These are phyloP conservation scores for Sigmodon hispidus DNA, from an alignment of 2,113 vertebrate genomes.

Conservation along the genomic window DNA sequence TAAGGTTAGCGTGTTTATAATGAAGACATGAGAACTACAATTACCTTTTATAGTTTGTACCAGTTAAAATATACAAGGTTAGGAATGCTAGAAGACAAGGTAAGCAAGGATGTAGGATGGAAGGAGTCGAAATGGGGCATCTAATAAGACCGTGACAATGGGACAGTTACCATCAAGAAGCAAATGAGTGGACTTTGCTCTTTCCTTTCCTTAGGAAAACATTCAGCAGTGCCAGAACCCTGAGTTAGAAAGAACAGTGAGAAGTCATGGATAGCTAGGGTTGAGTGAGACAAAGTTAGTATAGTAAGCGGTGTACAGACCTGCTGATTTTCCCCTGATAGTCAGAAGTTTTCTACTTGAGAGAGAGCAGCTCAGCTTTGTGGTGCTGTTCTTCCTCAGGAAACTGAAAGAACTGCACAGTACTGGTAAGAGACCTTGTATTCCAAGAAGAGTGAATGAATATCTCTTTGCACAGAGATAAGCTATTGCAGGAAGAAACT, in stretches of 20 bases:
- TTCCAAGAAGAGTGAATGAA: background rate
- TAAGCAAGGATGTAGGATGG: background rate
- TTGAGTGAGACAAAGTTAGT: background rate
- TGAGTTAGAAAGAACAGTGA: background rate
- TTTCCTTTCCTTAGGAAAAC: background rate
- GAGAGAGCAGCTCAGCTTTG: background rate
- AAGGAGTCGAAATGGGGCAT: background rate
- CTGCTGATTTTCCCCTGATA: background rate
- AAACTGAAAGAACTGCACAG: background rate
- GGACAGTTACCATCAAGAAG: background rate
- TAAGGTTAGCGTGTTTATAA: background rate
- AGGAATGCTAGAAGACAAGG: background rate
- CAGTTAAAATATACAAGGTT: background rate
- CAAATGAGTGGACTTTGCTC: background rate
- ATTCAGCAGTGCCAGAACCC: background rate
- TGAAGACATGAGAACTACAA: background rate
- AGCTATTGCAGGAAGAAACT: slow-evolving; percentile 5
- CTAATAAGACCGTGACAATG: background rate
- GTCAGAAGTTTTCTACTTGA: background rate
- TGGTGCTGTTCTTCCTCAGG: background rate
- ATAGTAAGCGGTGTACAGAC: background rate
- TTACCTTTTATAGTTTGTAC: background rate
- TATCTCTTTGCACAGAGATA: background rate
- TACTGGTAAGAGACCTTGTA: background rate
- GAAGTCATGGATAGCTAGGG: background rate